Conservation (phyloP, 2,113 vertebrate genomes). For the Podiceps cristatus region DNA sequence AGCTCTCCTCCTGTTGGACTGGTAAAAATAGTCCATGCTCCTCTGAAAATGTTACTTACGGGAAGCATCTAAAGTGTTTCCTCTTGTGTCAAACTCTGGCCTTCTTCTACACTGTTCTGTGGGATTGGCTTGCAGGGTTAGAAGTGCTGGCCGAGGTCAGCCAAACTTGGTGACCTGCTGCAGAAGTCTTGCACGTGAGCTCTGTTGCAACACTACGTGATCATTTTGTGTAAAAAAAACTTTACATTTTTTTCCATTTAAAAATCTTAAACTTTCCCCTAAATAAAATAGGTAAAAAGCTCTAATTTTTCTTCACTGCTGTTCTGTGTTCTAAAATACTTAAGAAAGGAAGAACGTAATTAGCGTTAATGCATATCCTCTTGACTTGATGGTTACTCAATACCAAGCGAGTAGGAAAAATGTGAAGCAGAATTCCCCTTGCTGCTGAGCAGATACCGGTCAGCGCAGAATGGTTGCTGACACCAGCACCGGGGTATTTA, state of each 20-base stretch:
- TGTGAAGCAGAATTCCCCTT: not conserved
- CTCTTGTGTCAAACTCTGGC: not conserved
- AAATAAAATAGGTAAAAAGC: not conserved
- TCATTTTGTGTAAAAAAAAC: not conserved
- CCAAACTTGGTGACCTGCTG: not conserved
- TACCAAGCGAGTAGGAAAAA: not conserved
- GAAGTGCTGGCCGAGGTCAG: not conserved
- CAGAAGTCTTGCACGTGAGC: not conserved
- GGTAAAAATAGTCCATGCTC: not conserved
- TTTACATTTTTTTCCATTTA: not conserved
- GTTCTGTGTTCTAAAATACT: not conserved
- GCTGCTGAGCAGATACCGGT: not conserved
- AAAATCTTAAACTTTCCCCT: not conserved
- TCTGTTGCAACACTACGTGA: not conserved
- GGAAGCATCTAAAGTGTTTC: not conserved
- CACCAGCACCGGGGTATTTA: accelerated
- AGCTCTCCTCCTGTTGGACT: not conserved
- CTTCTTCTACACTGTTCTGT: not conserved
- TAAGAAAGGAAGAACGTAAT: not conserved
- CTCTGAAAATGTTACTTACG: not conserved
- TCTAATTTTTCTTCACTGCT: accelerated
- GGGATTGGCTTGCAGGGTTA: not conserved
- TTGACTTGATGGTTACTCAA: not conserved
- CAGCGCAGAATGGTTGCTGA: not conserved
- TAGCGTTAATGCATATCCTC: not conserved